Evolutionary conservation across 2,113 vertebrate species (phyloP).

Genomic region (Todiramphus chloris): DNA sequence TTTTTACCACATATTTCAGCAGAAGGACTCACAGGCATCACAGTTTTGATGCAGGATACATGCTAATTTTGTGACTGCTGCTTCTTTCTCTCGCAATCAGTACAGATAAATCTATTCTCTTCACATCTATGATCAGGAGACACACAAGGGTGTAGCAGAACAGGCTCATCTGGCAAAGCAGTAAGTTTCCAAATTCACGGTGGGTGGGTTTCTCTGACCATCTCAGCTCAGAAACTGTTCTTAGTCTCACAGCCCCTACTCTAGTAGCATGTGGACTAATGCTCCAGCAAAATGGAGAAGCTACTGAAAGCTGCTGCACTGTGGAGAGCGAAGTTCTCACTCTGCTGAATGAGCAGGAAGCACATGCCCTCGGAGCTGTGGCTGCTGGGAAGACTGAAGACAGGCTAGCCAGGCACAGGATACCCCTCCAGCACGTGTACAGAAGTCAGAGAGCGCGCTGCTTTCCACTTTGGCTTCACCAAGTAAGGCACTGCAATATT

Average conservation of each 20-base stretch:
- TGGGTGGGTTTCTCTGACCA: neutral
- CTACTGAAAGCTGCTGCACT: neutral
- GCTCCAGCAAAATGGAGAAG: neutral
- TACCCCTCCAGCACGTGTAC: neutral
- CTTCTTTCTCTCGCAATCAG: neutral
- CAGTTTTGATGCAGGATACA: neutral
- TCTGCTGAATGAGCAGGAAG: neutral
- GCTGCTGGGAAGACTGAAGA: neutral
- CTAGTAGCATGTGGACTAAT: neutral
- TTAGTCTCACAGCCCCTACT: neutral
- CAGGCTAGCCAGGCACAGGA: neutral
- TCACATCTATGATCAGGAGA: neutral
- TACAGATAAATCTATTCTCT: neutral
- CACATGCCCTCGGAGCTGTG: accelerated
- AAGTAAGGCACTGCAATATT: neutral
- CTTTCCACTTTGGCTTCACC: neutral
- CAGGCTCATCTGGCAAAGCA: neutral
- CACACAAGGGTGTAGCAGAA: neutral
- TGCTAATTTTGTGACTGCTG: neutral
- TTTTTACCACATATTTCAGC: neutral
- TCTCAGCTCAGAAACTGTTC: neutral
- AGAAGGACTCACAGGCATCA: neutral
- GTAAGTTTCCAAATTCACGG: neutral
- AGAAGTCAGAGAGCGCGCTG: neutral
- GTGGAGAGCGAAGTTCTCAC: neutral